A percentile compares a stretch with the other conserved stretches of the same genome.
These are phyloP conservation scores for Hypercompe scribonia DNA, from an alignment of 2,888 invertebrate genomes.

Conservation along the genomic window DNA sequence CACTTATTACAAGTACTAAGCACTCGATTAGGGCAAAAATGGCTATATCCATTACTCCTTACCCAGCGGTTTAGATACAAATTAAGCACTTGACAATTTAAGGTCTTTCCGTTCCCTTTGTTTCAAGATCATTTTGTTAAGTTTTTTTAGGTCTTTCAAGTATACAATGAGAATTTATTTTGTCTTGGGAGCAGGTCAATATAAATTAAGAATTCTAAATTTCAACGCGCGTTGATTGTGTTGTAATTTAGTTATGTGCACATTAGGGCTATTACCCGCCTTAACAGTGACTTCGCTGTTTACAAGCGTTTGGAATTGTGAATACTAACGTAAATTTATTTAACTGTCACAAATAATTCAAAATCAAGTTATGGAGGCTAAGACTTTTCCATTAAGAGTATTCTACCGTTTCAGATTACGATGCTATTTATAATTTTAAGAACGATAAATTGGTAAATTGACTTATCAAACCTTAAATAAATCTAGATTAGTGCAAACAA, in stretches of 20 bases:
- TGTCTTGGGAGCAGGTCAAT: neutral
- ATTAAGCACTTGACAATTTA: conserved; percentile 33
- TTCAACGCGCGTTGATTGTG: neutral
- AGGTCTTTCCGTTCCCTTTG: conserved; percentile 30
- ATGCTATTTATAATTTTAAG: neutral
- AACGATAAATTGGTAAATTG: too few relatives aligned
- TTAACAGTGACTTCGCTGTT: too few relatives aligned
- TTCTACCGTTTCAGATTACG: neutral
- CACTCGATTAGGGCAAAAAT: conserved; percentile 67
- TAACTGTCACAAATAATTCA: too few relatives aligned
- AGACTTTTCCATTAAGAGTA: too few relatives aligned
- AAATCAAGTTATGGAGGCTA: too few relatives aligned
- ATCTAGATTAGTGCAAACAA: neutral
- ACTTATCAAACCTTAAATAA: too few relatives aligned
- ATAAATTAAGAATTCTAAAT: neutral
- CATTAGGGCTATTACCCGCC: neutral
- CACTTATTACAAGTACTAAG: conserved; percentile 65
- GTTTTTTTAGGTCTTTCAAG: conserved; percentile 7
- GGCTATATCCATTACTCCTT: conserved; percentile 51
- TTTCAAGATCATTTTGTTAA: conserved; percentile 9
- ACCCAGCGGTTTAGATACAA: conserved; percentile 38
- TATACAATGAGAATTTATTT: neutral
- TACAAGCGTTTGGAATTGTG: neutral
- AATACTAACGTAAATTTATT: too few relatives aligned
- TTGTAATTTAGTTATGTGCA: neutral